Percentiles rank a stretch among this genome's conserved stretches.
Conservation (phyloP, 2,113 vertebrate species). For the Atrichornis clamosus region DNA sequence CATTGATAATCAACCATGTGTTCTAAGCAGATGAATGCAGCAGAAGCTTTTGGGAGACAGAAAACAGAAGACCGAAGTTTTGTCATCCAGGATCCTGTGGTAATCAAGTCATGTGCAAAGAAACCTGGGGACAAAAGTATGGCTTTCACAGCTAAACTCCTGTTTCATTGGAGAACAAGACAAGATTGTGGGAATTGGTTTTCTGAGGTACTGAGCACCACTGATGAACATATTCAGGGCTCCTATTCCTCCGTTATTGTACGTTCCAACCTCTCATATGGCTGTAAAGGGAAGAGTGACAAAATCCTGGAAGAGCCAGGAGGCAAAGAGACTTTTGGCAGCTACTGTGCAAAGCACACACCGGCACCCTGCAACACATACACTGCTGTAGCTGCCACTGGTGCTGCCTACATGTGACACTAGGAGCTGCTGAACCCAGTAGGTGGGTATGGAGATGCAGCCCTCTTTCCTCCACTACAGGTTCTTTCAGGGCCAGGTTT, state of each 20-base stretch:
- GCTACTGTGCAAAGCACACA: background rate
- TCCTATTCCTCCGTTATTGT: background rate
- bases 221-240: background rate
- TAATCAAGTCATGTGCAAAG: background rate
- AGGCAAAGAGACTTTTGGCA: background rate
- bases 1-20: background rate
- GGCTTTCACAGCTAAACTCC: background rate
- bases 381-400: background rate
- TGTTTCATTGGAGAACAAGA: background rate
- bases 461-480: background rate
- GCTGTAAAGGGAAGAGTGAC: background rate
- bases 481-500: background rate
- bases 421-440: background rate
- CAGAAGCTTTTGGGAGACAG: background rate
- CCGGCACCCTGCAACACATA: background rate
- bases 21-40: background rate
- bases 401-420: background rate
- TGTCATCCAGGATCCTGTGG: background rate
- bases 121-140: background rate
- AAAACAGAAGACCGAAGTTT: background rate
- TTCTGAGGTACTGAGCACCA: background rate
- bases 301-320: background rate
- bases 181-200: background rate
- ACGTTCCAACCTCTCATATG: background rate
- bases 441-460: background rate